Base-by-base conservation (phyloP, 2,113 vertebrate species). In the Panthera leo region DNA sequence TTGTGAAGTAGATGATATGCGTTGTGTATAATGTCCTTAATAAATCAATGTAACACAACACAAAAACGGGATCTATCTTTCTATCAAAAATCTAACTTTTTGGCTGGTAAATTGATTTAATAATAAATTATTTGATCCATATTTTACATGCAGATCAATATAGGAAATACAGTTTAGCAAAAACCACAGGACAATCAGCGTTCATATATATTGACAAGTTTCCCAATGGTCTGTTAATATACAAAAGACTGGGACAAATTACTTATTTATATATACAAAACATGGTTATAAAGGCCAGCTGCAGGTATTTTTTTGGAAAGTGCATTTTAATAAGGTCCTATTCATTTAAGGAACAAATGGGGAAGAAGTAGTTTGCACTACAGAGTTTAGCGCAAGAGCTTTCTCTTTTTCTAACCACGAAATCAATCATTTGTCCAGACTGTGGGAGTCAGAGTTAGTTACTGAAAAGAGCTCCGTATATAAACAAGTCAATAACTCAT, bases 401-500 rank as follows among this genome's bases (percentile, higher is more conserved):
- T 98, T 98, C 98, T 98, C 98, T 98, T 98, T 98, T 98, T 98
- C 98, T 98, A 98, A 98, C 98, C 99, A 99, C 98, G 96, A 99
- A 99, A 99, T 99, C 99, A 99, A 99, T 99, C 99, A 99, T 99
- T 99, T 99, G 99, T 99, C 99, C 98, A 99, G 99, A 99, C 98
- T 99, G 98, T 99, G 98, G 99, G 98, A 99, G 99, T 99, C 98
- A 99, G 98, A 99, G 98, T 98, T 98, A 99, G 99, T 99, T 99
- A 98, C 99, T 99, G 99, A 99, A 99, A 99, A 99, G 98, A 99
- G 98, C 98, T 98, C 98, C 98, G 98, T 98, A 99, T 98, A 99
- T 99, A 99, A 99, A 99, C 99, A 99, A 99, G 99, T 99, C 99
- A 99, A 99, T 99, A 99, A 99, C 99, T 99, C 99, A 99, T 99